Base-by-base conservation (phyloP, 2,888 invertebrate genomes). In the Dicranocentrus wangi region DNA sequence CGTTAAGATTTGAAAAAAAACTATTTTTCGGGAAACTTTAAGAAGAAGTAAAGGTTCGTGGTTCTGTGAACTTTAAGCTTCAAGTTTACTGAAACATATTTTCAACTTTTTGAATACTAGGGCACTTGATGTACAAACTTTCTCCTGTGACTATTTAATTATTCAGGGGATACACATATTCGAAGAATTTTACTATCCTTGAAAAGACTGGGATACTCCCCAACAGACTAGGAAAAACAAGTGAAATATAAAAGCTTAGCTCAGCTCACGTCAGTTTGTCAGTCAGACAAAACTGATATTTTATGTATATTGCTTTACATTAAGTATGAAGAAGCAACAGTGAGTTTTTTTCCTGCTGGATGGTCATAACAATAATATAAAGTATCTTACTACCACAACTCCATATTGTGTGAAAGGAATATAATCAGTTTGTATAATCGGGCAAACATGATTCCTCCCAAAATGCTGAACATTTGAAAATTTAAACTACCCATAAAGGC, bases 261-360 rank as follows among this genome's bases (percentile, higher is more conserved):
- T 39, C 10, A 23, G 60, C 13, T 60, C 60, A 72, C 60, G 71
- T 71, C 60, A 51, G 43, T 73, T 73, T 73, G 73, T 65, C 53
- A 65, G 63, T 60, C 7, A 23, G 32, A 60, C 60, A 72, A 47
- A 55, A 5, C 66, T 55, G 55, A 75, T 77, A 61, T 77, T 77
- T 77, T 77, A 77, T 77, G 76, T 27, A 77, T 68, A 69, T 61
- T 77, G 51, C 61, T 47, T 27, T 61, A 60, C 76, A 68, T 77
- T 66, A 69, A 60, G 61, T 69, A 77, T 61, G 1, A 69, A 39
- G 76, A 58, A 77, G 76, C 76, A 77, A 77, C 76, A 77, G 76
- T 77, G 60, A 23, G 39, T 39, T 72, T 77, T 69, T 61, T 69
- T 55, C 39, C 21, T 55, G 17, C 60, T 69, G 60, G 53, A 69